These are phyloP conservation scores for Drosophila leontia DNA, from an alignment of 1,140 invertebrate species.

Conservation along the genomic window DNA sequence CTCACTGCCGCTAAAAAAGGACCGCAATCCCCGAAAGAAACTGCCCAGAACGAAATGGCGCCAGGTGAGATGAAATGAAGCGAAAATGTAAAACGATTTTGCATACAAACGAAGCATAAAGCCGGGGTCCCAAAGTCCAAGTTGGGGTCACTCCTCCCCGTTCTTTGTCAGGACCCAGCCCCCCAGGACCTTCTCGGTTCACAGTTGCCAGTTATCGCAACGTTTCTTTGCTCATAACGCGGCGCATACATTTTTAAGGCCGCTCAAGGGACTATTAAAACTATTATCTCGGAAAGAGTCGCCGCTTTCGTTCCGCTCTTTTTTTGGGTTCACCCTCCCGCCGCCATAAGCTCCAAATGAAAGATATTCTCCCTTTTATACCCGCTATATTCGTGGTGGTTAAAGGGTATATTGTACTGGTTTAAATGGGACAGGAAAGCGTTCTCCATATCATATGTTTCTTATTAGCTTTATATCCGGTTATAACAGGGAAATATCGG, in stretches of 20 bases:
- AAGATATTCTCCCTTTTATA: slow-evolving; percentile 11
- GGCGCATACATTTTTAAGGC: slow-evolving; percentile 65
- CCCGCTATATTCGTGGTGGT: not conserved
- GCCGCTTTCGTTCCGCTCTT: not conserved
- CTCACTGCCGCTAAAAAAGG: not conserved
- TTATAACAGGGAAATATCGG: too few relatives aligned
- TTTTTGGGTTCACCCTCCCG: not conserved
- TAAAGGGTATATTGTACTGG: slow-evolving; percentile 12
- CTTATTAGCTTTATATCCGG: slow-evolving; percentile 1
- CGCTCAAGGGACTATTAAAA: slow-evolving; percentile 72
- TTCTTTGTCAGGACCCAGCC: too few relatives aligned
- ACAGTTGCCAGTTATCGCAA: slow-evolving; percentile 48
- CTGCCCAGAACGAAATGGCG: slow-evolving; percentile 37
- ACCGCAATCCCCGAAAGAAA: slow-evolving; percentile 46
- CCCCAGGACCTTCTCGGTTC: slow-evolving; percentile 19
- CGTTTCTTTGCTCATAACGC: slow-evolving; percentile 65
- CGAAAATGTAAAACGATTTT: slow-evolving; percentile 56
- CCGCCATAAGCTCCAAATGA: slow-evolving; percentile 31
- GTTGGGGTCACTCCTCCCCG: slow-evolving; percentile 36
- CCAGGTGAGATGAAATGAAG: slow-evolving; percentile 49
- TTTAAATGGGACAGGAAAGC: not conserved
- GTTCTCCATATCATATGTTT: slow-evolving; percentile 1
- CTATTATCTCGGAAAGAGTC: slow-evolving; percentile 63
- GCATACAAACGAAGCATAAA: slow-evolving; percentile 54
- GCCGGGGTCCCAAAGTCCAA: slow-evolving; percentile 19